These are phyloP conservation scores for Capitulum mitella DNA, from an alignment of 2,888 invertebrate species.

Conservation along the genomic window DNA sequence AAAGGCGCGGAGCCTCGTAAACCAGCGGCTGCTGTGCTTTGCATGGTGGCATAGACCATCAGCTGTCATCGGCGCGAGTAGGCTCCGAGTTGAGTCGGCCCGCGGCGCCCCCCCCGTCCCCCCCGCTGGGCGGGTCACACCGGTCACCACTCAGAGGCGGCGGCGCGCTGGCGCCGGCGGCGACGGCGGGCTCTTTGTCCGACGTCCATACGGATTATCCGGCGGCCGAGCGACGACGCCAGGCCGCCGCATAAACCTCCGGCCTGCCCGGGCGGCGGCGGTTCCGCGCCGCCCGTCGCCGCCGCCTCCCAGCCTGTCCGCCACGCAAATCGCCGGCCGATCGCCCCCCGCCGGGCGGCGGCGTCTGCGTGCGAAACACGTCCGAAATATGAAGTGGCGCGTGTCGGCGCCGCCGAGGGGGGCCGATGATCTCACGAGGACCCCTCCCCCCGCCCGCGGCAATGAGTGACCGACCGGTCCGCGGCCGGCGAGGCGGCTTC, in stretches of 20 bases:
- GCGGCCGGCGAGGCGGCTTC: no score
- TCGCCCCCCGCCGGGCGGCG: not conserved
- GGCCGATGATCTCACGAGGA: not conserved
- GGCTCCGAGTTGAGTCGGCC: not conserved
- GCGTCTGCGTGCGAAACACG: not conserved
- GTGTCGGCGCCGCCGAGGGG: not conserved
- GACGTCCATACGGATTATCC: no score
- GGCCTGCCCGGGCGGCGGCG: no score
- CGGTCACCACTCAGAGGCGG: no score
- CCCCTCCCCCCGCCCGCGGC: not conserved
- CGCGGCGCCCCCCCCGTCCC: no score
- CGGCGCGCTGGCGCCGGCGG: not conserved
- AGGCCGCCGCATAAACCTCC: no score
- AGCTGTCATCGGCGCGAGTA: not conserved
- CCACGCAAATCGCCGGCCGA: not conserved
- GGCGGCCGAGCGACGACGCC: no score
- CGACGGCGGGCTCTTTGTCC: no score
- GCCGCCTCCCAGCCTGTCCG: not conserved
- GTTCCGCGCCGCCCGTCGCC: not conserved
- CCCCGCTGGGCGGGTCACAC: not conserved
- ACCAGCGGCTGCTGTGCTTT: not conserved
- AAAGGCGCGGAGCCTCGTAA: not conserved
- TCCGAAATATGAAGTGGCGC: constrained; percentile 9
- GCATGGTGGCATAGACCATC: not conserved
- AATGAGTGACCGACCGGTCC: not conserved